Percentiles rank a stretch among this genome's conserved stretches.
Evolutionary conservation across 2,888 invertebrate genomes (phyloP).

Genomic region (Ecliptopera silaceata): DNA sequence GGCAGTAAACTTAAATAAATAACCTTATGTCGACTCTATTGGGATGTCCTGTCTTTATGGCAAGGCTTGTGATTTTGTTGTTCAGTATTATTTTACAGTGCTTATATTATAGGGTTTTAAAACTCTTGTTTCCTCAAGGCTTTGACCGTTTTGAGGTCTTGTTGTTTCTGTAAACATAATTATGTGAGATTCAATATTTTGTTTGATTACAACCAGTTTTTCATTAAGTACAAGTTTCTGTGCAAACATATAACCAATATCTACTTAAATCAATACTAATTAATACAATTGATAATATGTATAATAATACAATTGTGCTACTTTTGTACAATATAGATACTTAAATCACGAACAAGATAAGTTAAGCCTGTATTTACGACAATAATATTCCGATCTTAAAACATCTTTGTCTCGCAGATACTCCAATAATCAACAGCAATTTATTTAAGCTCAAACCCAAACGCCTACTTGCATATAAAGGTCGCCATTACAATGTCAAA

Average conservation of each 20-base stretch:
- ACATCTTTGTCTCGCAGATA: conserved; percentile 1
- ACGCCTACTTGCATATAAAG: conserved; percentile 51
- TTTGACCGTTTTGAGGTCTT: background rate
- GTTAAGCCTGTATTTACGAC: background rate
- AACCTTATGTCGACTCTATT: conserved; percentile 77
- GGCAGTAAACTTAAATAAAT: conserved; percentile 81
- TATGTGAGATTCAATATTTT: too few relatives aligned
- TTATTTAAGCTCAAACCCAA: conserved; percentile 48
- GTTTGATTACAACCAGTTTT: too few relatives aligned
- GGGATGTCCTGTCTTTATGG: conserved; percentile 74
- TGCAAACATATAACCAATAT: too few relatives aligned
- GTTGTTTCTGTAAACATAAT: too few relatives aligned
- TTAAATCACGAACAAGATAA: background rate
- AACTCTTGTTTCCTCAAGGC: conserved; percentile 2
- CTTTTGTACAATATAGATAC: background rate
- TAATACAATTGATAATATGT: too few relatives aligned
- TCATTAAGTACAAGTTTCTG: too few relatives aligned
- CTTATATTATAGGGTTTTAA: conserved; percentile 18
- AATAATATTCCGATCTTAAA: conserved; percentile 2
- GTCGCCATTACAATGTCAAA: conserved; percentile 55
- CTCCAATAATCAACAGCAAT: conserved; percentile 29
- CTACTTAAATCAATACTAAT: too few relatives aligned
- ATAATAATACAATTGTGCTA: background rate
- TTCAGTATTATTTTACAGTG: conserved; percentile 31
- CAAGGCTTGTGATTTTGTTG: conserved; percentile 44